Evolutionary conservation across 35 echinoderm and acorn worm genomes (phyloP).

Genomic region (Ophioderma brevispina): DNA sequence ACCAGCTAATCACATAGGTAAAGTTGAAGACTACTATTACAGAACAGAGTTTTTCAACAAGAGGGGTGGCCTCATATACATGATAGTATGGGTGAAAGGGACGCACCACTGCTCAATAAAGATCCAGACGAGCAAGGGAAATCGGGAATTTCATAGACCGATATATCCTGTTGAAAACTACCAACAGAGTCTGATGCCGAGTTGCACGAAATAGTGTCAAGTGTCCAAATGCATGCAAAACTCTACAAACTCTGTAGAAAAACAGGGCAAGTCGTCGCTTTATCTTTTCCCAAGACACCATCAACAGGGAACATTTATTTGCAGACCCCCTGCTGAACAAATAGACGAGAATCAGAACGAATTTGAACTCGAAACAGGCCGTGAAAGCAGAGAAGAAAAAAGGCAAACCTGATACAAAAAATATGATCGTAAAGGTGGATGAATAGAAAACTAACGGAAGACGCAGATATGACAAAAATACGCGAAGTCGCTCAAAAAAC

Average conservation of each 20-base stretch:
- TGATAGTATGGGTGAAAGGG: constrained; percentile 48
- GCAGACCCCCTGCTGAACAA: not conserved
- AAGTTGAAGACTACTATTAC: constrained; percentile 74
- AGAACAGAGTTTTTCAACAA: constrained; percentile 65
- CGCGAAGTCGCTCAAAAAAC: constrained; percentile 11
- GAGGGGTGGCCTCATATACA: constrained; percentile 53
- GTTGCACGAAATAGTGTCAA: constrained; percentile 70
- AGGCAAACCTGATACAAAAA: not conserved
- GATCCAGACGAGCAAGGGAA: constrained; percentile 56
- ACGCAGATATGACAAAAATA: constrained; percentile 26
- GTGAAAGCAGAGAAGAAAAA: not conserved
- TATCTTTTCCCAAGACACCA: constrained; percentile 71
- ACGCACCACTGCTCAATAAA: constrained; percentile 37
- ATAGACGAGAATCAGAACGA: not conserved
- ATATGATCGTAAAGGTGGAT: constrained; percentile 1
- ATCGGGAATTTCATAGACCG: constrained; percentile 58
- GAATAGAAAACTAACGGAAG: not conserved
- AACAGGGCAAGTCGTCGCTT: constrained; percentile 71
- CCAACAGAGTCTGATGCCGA: constrained; percentile 43
- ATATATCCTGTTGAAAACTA: not conserved
- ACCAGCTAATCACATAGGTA: constrained; percentile 42
- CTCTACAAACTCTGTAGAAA: constrained; percentile 83
- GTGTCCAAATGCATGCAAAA: constrained; percentile 64
- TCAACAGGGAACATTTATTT: constrained; percentile 61
- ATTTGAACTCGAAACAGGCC: not conserved